Evolutionary conservation across 2,888 invertebrate species (phyloP), one percentile per base, ranked within the genome.

Genomic region (Drosophila testacea): DNA sequence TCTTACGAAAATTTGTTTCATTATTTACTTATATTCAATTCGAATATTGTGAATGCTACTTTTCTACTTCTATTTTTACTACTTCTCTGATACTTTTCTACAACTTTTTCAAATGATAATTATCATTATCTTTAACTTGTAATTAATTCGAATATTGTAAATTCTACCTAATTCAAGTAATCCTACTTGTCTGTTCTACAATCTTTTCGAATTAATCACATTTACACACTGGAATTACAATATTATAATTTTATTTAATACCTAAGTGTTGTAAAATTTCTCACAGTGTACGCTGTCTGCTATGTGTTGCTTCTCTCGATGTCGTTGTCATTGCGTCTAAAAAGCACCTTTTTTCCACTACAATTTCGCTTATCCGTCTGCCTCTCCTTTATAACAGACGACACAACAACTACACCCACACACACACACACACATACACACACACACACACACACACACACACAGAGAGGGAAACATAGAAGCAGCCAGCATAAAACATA

Each of bases 321-420:
- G 74, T 85, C 75, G 65, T 70, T 77, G 79, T 85, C 78, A 67
- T 62, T 73, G 73, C 74, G 66, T 77, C 78, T 84, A 81, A 81
- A 81, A 79, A 74, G 71, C 67, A 73, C 76, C 67, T 81, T 86
- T 74, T 73, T 80, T 70, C 76, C 79, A 73, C 78, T 71, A 81
- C 70, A 68, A 77, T 85, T 83, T 64, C 80, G 78, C 76, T 87
- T 84, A 78, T 73, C 75, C 81, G 64, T 54, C 63, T 11, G 66
- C 56, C 46, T 16, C 57, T 48, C 48, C 34, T 39, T 36, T 48
- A 44, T 34, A 57, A 16, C 66, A 70, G 66, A 65, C 57, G 54
- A 68, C 61, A 59, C 64, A 72, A 39, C 65, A 69, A 47, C 67
- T 59, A 44, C 57, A 66, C 57, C 63, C 66, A 64, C 65, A 64